Percentiles rank a stretch among this genome's conserved stretches.
These are phyloP conservation scores for Xiphias gladius DNA, from an alignment of 2,113 vertebrate species.

Conservation along the genomic window DNA sequence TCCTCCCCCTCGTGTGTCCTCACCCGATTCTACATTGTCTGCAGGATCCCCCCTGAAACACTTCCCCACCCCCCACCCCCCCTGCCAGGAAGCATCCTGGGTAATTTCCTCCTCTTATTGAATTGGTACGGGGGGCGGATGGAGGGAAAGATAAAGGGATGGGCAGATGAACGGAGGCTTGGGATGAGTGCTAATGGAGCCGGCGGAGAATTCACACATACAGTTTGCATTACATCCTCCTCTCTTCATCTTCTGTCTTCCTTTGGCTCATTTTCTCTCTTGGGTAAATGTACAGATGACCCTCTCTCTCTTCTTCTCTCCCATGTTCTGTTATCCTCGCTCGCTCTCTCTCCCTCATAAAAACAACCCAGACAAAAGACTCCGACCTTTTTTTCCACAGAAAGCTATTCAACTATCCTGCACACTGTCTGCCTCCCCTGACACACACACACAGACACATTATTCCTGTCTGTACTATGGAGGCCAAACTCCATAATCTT, in stretches of 20 bases:
- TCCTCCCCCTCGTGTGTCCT: conserved; percentile 24
- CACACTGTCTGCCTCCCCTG: background rate
- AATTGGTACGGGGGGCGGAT: conserved; percentile 80
- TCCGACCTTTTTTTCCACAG: conserved; percentile 24
- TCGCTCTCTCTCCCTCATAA: conserved; percentile 17
- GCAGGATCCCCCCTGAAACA: background rate
- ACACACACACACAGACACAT: conserved; percentile 17
- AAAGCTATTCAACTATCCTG: conserved; percentile 31
- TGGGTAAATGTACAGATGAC: conserved; percentile 19
- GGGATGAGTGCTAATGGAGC: conserved; percentile 74
- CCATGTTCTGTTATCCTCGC: conserved; percentile 6
- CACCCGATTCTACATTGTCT: conserved; percentile 54
- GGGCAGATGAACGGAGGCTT: conserved; percentile 67
- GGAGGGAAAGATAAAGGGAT: conserved; percentile 71
- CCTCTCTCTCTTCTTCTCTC: conserved; percentile 9
- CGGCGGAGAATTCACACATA: conserved; percentile 54
- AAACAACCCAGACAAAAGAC: conserved; percentile 55
- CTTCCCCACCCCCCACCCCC: background rate
- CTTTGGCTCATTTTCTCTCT: conserved; percentile 1
- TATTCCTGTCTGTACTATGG: conserved; percentile 64
- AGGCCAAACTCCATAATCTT: conserved; percentile 56
- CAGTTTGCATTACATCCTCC: conserved; percentile 1
- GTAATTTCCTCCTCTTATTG: conserved; percentile 87
- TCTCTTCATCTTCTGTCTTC: background rate
- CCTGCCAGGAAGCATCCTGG: conserved; percentile 83